Evolutionary conservation across 1,140 invertebrate species (phyloP).

Genomic region (Psilanteris sp.): DNA sequence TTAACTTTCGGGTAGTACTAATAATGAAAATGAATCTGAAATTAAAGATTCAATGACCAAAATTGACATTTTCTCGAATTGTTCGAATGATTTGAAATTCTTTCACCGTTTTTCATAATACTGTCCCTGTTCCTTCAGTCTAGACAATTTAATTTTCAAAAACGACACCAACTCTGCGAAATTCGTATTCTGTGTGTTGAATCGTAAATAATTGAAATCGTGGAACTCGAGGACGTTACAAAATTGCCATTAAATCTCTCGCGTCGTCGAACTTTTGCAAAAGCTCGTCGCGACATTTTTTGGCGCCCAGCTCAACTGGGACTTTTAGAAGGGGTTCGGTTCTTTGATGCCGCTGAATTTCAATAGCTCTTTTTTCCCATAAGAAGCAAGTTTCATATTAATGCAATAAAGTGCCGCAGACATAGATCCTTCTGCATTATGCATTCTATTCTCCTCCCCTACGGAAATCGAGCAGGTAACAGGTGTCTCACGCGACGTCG

Average conservation of each 20-base stretch:
- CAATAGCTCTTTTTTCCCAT: constrained; percentile 14
- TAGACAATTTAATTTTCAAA: constrained; percentile 1
- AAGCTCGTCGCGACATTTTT: constrained; percentile 20
- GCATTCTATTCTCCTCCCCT: constrained; percentile 16
- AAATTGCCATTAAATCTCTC: constrained; percentile 38
- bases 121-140: background rate
- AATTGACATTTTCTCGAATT: too few species aligned
- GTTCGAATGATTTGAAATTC: too few species aligned
- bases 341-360: constrained; percentile 15
- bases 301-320: too few species aligned
- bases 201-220: constrained; percentile 33
- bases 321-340: constrained; percentile 2
- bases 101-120: background rate
- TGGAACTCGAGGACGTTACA: background rate
- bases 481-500: constrained; percentile 42
- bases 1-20: too few species aligned
- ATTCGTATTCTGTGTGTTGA: constrained; percentile 18
- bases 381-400: constrained; percentile 68
- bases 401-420: constrained; percentile 67
- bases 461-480: constrained; percentile 53
- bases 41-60: too few species aligned
- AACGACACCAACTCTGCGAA: background rate
- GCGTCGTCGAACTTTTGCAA: constrained; percentile 18
- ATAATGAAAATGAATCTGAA: too few species aligned
- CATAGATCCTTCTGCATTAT: constrained; percentile 51